Evolutionary conservation across 2,113 vertebrate genomes (phyloP).

Genomic region (Phasianus colchicus): DNA sequence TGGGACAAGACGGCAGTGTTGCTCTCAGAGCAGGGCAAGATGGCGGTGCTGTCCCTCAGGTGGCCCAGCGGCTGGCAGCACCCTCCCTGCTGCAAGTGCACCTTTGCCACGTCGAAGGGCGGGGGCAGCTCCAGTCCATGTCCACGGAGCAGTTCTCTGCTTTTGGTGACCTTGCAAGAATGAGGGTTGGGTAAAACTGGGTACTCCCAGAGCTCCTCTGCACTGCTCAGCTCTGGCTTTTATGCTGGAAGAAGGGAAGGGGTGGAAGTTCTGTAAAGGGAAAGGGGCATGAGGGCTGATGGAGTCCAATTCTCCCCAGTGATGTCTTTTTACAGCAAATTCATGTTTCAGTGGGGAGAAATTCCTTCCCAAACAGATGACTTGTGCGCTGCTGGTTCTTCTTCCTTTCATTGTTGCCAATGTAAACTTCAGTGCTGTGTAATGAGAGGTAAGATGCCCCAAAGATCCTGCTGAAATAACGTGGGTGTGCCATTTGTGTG

Average conservation of each 20-base stretch:
- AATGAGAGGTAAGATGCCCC: background rate
- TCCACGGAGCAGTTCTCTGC: accelerated
- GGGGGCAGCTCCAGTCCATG: background rate
- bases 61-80: background rate
- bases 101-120: too few species aligned
- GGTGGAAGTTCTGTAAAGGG: background rate
- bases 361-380: background rate
- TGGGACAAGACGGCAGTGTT: too few species aligned
- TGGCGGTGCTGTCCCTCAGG: too few species aligned
- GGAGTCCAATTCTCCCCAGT: background rate
- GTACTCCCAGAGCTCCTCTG: background rate
- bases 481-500: background rate
- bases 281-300: background rate
- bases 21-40: too few species aligned
- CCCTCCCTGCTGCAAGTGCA: background rate
- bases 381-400: background rate
- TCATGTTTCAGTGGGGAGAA: background rate
- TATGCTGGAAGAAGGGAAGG: background rate
- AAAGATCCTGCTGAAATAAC: background rate
- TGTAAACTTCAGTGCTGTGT: background rate
- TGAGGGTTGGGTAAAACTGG: background rate
- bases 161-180: background rate
- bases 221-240: background rate
- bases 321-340: background rate
- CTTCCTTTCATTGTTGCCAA: background rate